Percentiles rank a stretch among this genome's conserved stretches.
Conservation (phyloP, 2,113 vertebrate species). For the Ursus arctos region DNA sequence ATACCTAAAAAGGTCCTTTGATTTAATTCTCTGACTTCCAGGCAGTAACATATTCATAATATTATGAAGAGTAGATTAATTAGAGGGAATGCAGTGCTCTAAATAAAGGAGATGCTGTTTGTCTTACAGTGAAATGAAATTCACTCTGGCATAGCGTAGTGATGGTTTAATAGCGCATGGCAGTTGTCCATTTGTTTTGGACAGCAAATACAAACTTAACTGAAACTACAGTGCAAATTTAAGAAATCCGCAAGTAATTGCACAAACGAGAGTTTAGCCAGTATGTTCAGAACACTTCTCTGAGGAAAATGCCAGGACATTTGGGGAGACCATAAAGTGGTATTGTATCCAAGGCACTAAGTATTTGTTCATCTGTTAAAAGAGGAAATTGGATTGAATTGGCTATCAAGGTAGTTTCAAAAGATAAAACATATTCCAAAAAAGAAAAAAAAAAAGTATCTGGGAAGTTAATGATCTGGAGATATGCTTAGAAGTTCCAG, state of each 20-base stretch:
- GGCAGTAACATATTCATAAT: neutral
- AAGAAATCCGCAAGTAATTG: neutral
- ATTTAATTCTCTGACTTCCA: conserved; percentile 7
- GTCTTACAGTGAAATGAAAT: neutral
- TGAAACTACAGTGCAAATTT: conserved; percentile 1
- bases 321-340: neutral
- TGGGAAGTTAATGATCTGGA: neutral
- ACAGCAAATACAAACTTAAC: conserved; percentile 25
- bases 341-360: neutral
- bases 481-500: neutral
- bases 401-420: neutral
- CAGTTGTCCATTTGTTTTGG: neutral
- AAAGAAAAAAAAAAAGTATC: neutral
- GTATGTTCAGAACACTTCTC: neutral
- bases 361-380: neutral
- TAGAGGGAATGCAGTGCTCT: neutral
- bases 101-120: neutral
- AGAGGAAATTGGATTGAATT: neutral
- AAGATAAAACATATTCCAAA: neutral
- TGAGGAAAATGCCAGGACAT: neutral
- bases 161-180: neutral
- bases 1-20: neutral
- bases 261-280: conserved; percentile 18
- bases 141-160: neutral
- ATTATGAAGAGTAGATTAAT: neutral